Conservation (phyloP, 2,113 vertebrate genomes). For the Megaceryle maxima region DNA sequence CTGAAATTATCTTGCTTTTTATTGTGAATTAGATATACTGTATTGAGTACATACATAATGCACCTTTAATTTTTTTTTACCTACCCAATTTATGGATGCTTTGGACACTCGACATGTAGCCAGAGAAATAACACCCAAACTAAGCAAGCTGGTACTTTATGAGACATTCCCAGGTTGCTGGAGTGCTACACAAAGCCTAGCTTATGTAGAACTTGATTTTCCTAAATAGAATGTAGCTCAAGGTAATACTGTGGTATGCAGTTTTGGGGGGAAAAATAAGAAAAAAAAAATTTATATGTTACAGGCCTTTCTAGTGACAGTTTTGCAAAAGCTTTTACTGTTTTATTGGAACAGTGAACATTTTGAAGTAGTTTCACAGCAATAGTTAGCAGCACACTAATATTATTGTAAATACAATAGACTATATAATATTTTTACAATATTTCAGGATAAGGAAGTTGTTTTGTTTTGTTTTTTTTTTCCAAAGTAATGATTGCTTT, state of each 20-base stretch:
- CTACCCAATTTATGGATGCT: background rate
- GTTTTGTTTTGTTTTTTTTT: background rate
- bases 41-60: background rate
- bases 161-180: background rate
- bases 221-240: background rate
- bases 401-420: background rate
- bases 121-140: background rate
- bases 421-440: background rate
- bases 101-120: background rate
- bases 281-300: background rate
- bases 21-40: rapidly evolving
- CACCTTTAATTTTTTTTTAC: background rate
- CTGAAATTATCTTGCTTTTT: background rate
- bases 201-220: background rate
- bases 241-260: background rate
- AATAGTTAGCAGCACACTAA: background rate
- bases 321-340: background rate
- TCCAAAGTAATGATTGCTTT: background rate
- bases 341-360: background rate
- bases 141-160: background rate
- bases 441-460: background rate
- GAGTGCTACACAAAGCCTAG: background rate
- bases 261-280: background rate
- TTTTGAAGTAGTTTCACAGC: background rate
- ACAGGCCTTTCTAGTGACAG: background rate